Conservation (phyloP, 2,888 invertebrate species). For the Aricia artaxerxes region DNA sequence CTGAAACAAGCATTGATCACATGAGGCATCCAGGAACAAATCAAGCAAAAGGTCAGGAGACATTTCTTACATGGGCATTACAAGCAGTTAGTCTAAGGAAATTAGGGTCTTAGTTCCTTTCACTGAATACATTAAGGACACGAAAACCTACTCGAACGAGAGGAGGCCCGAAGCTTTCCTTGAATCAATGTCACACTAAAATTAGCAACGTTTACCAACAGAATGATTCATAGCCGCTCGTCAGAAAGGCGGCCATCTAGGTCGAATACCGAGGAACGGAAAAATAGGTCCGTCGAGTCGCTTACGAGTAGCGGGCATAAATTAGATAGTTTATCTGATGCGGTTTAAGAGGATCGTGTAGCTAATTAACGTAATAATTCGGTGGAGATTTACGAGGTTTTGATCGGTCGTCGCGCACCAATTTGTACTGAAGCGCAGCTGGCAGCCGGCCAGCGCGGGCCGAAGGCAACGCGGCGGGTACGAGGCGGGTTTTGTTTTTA, state of each 20-base stretch:
- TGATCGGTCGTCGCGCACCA: slow-evolving; percentile 23
- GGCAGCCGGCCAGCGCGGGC: slow-evolving; percentile 29
- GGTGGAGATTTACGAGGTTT: slow-evolving; percentile 22
- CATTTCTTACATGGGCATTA: not conserved
- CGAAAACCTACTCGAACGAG: not conserved
- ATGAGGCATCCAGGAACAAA: not conserved
- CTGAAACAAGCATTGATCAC: slow-evolving; percentile 76
- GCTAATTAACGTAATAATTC: slow-evolving; percentile 11
- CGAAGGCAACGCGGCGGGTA: slow-evolving; percentile 22
- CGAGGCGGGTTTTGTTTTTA: slow-evolving; percentile 30
- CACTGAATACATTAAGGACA: not conserved
- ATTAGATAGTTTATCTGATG: slow-evolving; percentile 19
- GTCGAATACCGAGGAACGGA: not conserved
- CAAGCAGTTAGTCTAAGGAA: not conserved
- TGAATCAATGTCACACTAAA: not conserved
- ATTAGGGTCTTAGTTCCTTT: not conserved
- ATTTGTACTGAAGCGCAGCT: slow-evolving; percentile 23
- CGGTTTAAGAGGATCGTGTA: slow-evolving; percentile 13
- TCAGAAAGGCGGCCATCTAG: not conserved
- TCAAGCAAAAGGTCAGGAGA: not conserved
- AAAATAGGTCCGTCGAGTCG: not conserved
- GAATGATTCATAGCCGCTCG: not conserved
- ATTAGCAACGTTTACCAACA: slow-evolving; percentile 9
- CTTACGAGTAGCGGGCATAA: not conserved
- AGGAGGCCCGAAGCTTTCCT: not conserved